Base-by-base conservation (phyloP, 2,113 vertebrate species). In the Casuarius casuarius region DNA sequence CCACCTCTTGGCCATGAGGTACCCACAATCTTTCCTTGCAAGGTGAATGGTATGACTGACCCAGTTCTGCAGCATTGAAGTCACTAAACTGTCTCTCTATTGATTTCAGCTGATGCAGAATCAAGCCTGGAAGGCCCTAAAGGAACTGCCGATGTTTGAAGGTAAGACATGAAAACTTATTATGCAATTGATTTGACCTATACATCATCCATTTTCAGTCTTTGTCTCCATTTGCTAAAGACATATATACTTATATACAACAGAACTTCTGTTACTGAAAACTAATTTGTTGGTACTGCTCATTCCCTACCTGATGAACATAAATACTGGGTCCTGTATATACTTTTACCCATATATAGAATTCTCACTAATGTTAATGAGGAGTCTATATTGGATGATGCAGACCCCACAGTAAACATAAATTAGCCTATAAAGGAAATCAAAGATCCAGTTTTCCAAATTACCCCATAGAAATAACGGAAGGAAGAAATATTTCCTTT, bases 181-280 rank as follows among this genome's bases (percentile, higher is more conserved):
- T 92, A 92, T 83, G 49, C 63, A 56, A 67, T 12, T 62, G 75
- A 91, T 95, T 94, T 97, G 96, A 97, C 95, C 96, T 96, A 91
- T 51, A 56, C 87, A 56, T 84, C 54, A 70, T 80, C 72, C 10
- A 3, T 87, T 91, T 78, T 75, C 59, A 71, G 84, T 63, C 74
- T 74, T 91, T 70, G 63, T 81, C 61, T 81, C 62, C 4, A 0
- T 93, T 87, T 92, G 74, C 91, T 95, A 77, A 52, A 0, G 12
- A 83, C 49, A 33, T 2, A 35, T 44, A 40, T 44, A 49, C 49
- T 84, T 85, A 91, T 70, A 77, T 80, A 95, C 84, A 92, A 66
- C 44, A 95, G 40, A 72, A 85, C 42, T n/a, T 85, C 49, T 49
- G 87, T 83, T 85, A 56, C 51, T 77, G 58, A 83, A 77, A 23